Evolutionary conservation across 2,113 vertebrate genomes (phyloP).

Genomic region (Anhinga anhinga): DNA sequence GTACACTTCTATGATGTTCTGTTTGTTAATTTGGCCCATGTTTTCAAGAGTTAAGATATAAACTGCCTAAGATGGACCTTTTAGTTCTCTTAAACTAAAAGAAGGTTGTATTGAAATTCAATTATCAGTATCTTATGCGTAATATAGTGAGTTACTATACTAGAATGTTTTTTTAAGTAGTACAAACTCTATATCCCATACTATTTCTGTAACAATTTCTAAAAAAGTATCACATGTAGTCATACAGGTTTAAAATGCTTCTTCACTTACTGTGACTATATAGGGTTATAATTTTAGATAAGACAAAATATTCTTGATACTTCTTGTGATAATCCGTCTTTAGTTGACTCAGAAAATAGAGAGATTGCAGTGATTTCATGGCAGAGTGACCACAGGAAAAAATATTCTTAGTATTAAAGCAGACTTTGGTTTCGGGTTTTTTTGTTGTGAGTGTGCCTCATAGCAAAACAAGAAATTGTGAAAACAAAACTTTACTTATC

Average conservation of each 20-base stretch:
- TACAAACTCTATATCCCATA: background rate
- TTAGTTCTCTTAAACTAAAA: background rate
- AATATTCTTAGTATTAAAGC: background rate
- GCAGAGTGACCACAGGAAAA: slow-evolving; percentile 12
- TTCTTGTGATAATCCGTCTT: background rate
- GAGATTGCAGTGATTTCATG: slow-evolving; percentile 13
- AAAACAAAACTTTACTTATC: background rate
- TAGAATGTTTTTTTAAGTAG: background rate
- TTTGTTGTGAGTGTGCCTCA: background rate
- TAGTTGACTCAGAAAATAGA: background rate
- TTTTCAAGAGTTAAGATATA: background rate
- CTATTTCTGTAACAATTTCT: background rate
- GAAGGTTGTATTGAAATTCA: background rate
- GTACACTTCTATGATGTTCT: background rate
- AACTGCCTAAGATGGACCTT: background rate
- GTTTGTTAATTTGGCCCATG: background rate
- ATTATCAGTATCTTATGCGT: background rate
- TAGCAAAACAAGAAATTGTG: background rate
- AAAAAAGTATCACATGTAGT: background rate
- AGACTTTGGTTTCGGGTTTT: background rate
- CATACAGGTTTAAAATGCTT: background rate
- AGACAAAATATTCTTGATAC: slow-evolving; percentile 3
- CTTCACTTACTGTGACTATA: background rate
- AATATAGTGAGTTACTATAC: background rate
- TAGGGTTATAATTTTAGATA: slow-evolving; percentile 28